Percentiles rank a stretch among this genome's conserved stretches.
phyloP scores from a whole-genome alignment of 2,113 vertebrate species.

The Nothocercus julius region DNA sequence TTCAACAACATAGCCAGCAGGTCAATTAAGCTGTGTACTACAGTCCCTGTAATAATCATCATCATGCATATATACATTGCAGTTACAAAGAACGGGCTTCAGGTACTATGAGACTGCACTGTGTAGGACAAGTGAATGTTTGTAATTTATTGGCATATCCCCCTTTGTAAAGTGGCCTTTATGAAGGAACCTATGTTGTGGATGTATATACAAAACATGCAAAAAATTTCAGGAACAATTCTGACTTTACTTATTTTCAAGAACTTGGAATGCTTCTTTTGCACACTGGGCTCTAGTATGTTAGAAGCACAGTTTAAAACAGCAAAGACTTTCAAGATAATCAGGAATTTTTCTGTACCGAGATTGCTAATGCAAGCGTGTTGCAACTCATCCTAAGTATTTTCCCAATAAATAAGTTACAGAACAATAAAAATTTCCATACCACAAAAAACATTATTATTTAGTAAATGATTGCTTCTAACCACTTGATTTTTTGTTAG shows the following conservation, averaged over 20 bases:
- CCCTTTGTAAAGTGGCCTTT: not conserved
- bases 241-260: not conserved
- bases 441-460: not conserved
- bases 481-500: not conserved
- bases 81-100: not conserved
- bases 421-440: not conserved
- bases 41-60: not conserved
- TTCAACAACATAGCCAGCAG: not conserved
- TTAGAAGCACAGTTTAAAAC: not conserved
- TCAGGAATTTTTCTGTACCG: not conserved
- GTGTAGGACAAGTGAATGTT: accelerated
- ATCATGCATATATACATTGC: not conserved
- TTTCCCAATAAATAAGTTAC: not conserved
- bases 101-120: not conserved
- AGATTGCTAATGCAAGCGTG: not conserved
- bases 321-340: not conserved
- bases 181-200: not conserved
- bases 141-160: not conserved
- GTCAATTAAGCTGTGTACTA: not conserved
- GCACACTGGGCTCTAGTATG: not conserved
- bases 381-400: not conserved
- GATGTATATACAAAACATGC: not conserved
- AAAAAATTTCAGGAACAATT: not conserved
- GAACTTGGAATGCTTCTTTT: not conserved
- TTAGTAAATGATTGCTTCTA: not conserved